Base-by-base conservation (phyloP, 2,113 vertebrate genomes). In the Dryoscopus gambensis region DNA sequence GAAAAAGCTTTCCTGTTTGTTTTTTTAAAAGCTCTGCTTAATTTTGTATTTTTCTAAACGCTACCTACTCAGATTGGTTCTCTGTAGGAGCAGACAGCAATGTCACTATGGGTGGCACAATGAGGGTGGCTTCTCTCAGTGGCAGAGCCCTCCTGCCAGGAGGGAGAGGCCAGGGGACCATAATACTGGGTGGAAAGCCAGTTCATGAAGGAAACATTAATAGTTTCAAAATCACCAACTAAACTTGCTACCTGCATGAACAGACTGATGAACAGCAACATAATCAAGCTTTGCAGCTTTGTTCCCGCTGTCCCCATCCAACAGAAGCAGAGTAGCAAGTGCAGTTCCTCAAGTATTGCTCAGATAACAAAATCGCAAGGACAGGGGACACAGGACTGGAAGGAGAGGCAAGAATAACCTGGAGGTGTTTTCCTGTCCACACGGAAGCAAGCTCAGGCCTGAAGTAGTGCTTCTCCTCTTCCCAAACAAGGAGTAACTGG, bases 141-240 rank as follows among this genome's bases (percentile, higher is more conserved):
- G 31, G 28, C 50, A 89, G 62, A 85, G 20, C 63, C 30, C 44
- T 91, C 13, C 42, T 44, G 56, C 14, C 83, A 88, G 31, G 35
- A 77, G 15, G 20, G 39, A 83, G n/a, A 88, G n/a, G 37, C n/a
- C 0, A 0, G n/a, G 37, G 39, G 3, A 79, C 42, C 6, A 2
- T 14, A 71, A 57, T 0, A 2, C 33, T 2, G 1, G 4, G 13
- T 40, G 39, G 55, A 82, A 89, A 68, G 18, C 17, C 49, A 60
- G 15, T 35, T 89, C 47, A 44, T 1, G 4, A 86, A 73, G 21
- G 44, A 42, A 91, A 73, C 0, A 1, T 21, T 50, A 39, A 11
- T 40, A 47, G 52, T 84, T 77, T 90, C 31, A 42, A 40, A 62
- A 47, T n/a, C 55, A 67, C 15, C 35, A 62, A 18, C 21, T 28